A percentile compares a stretch with the other conserved stretches of the same genome.
These are phyloP conservation scores for Raja brachyura DNA, from an alignment of 2,113 vertebrate genomes.

Conservation along the genomic window DNA sequence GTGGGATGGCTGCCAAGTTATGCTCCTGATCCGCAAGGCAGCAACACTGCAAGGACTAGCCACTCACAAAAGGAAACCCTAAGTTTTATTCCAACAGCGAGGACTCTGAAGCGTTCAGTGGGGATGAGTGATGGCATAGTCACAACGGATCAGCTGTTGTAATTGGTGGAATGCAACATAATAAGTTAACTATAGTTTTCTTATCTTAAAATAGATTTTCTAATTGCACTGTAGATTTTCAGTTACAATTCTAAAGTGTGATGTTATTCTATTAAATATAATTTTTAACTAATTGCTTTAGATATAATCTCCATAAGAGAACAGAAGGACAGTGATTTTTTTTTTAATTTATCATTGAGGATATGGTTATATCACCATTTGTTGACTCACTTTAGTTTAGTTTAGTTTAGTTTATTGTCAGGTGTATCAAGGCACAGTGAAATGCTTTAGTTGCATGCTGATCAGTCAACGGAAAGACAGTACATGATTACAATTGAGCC, in stretches of 20 bases:
- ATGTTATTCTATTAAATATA: background rate
- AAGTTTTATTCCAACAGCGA: background rate
- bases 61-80: background rate
- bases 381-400: too few relatives aligned
- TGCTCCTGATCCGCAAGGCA: background rate
- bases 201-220: background rate
- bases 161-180: background rate
- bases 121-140: background rate
- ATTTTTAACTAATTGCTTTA: background rate
- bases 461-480: too few relatives aligned
- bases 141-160: background rate
- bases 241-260: background rate
- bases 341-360: background rate
- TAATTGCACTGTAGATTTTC: background rate
- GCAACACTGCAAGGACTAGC: background rate
- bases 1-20: background rate
- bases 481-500: too few relatives aligned
- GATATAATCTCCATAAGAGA: background rate
- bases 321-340: background rate
- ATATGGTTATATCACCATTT: background rate
- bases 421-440: too few relatives aligned
- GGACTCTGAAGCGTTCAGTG: background rate
- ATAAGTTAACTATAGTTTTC: background rate
- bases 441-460: too few relatives aligned
- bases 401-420: too few relatives aligned